phyloP scores from a whole-genome alignment of 1,140 invertebrate genomes.

The Drosophila obscura region DNA sequence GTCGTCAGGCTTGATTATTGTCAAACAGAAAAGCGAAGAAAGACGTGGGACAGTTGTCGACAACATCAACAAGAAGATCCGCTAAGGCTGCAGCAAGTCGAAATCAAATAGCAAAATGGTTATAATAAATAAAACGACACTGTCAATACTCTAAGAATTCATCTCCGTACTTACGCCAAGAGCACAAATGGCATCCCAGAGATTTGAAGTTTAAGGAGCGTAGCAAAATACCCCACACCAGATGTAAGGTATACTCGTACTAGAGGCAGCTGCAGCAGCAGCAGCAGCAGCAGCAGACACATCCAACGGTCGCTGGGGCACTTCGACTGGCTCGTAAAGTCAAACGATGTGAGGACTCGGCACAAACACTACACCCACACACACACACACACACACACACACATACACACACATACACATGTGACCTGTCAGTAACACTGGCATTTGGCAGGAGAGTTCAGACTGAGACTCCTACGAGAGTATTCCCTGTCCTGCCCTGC shows the following conservation, averaged over 20 bases:
- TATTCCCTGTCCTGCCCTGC: constrained; percentile 20
- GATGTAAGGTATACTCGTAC: constrained; percentile 16
- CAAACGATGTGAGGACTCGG: constrained; percentile 64
- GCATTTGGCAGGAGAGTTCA: constrained; percentile 18
- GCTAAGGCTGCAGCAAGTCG: constrained; percentile 10
- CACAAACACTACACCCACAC: constrained; percentile 23
- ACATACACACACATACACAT: constrained; percentile 36
- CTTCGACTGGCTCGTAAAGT: constrained; percentile 61
- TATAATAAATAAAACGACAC: neutral
- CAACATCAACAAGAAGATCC: constrained; percentile 31
- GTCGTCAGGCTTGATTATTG: constrained; percentile 68
- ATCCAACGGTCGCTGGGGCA: constrained; percentile 31
- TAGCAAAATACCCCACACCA: too few relatives aligned
- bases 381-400: constrained; percentile 1
- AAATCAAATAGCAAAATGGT: neutral
- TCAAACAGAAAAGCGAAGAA: constrained; percentile 60
- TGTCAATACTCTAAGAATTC: neutral
- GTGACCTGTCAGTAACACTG: constrained; percentile 69
- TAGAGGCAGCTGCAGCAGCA: neutral
- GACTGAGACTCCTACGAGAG: constrained; percentile 6
- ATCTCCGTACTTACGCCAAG: too few relatives aligned
- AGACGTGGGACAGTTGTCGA: constrained; percentile 38
- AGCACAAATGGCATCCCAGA: too few relatives aligned
- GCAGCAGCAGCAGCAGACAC: constrained; percentile 1
- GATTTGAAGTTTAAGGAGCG: too few relatives aligned